Evolutionary conservation across 2,113 vertebrate genomes (phyloP).

Genomic region (Telmatochromis sp.): DNA sequence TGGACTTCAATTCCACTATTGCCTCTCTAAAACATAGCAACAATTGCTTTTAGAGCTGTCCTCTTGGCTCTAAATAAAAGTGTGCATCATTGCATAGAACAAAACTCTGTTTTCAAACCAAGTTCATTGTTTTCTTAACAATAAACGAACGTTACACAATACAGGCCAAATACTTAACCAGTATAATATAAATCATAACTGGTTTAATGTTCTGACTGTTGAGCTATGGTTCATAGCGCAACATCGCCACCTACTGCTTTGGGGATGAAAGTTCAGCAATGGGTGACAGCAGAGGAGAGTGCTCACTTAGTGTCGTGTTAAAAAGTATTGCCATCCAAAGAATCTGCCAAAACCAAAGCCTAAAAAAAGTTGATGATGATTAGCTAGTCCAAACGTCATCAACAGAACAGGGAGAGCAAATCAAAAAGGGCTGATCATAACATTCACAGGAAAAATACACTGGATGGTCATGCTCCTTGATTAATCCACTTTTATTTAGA

Average conservation of each 20-base stretch:
- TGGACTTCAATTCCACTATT: background rate
- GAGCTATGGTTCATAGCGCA: background rate
- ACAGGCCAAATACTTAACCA: background rate
- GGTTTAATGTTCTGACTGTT: background rate
- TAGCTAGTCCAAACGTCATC: background rate
- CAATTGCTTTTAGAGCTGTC: background rate
- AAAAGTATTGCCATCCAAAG: conserved; percentile 68
- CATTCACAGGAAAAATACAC: background rate
- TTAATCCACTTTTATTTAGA: background rate
- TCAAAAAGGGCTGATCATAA: background rate
- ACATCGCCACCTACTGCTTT: conserved; percentile 35
- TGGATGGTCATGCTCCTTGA: background rate
- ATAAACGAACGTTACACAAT: background rate
- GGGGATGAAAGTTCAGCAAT: background rate
- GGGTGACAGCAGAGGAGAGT: background rate
- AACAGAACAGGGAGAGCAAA: background rate
- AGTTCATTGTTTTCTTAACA: background rate
- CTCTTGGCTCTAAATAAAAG: conserved; percentile 7
- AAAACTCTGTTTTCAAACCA: background rate
- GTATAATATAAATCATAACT: background rate
- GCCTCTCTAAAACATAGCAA: background rate
- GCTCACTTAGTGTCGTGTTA: conserved; percentile 72
- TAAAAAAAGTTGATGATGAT: conserved; percentile 46
- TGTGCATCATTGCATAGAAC: fast-evolving
- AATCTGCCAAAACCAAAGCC: conserved; percentile 86